Conservation (phyloP, 1,140 invertebrate genomes). For the Tachypleus tridentatus region DNA sequence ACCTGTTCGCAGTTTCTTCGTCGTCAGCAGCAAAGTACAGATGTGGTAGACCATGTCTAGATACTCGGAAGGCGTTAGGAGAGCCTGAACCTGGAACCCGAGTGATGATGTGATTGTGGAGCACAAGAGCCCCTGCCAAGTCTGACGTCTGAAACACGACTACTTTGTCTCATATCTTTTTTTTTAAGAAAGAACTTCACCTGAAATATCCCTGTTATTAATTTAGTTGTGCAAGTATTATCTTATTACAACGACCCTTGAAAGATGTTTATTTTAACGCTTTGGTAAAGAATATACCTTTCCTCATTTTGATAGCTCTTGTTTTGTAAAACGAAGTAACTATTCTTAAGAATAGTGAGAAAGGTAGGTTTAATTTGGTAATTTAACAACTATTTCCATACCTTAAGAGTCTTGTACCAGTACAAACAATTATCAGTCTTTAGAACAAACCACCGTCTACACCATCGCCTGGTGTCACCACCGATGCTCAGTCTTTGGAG, state of each 20-base stretch:
- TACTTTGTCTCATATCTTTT: too few relatives aligned
- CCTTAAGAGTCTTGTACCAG: constrained; percentile 76
- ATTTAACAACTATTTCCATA: too few relatives aligned
- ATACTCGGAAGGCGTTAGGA: constrained; percentile 50
- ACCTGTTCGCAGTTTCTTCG: constrained; percentile 57
- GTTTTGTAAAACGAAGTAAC: too few relatives aligned
- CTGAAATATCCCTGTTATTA: too few relatives aligned
- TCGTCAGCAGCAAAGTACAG: constrained; percentile 64
- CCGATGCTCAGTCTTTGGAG: constrained; percentile 55
- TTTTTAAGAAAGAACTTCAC: too few relatives aligned
- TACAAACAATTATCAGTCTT: constrained; percentile 86
- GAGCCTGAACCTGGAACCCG: constrained; percentile 44
- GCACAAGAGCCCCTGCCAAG: constrained; percentile 75
- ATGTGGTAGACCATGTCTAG: constrained; percentile 52
- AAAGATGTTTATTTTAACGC: neutral
- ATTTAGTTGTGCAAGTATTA: too few relatives aligned
- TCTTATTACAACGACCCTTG: too few relatives aligned
- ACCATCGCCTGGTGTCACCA: constrained; percentile 46
- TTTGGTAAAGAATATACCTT: neutral
- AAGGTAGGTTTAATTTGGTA: too few relatives aligned
- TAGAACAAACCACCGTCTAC: constrained; percentile 77
- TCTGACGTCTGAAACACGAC: constrained; percentile 37
- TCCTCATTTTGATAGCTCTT: too few relatives aligned
- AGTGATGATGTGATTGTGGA: constrained; percentile 64
- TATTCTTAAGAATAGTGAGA: too few relatives aligned